Percentiles rank a stretch among this genome's conserved stretches.
phyloP scores from a whole-genome alignment of 1,140 invertebrate species.

The Catajapyx aquilonaris region DNA sequence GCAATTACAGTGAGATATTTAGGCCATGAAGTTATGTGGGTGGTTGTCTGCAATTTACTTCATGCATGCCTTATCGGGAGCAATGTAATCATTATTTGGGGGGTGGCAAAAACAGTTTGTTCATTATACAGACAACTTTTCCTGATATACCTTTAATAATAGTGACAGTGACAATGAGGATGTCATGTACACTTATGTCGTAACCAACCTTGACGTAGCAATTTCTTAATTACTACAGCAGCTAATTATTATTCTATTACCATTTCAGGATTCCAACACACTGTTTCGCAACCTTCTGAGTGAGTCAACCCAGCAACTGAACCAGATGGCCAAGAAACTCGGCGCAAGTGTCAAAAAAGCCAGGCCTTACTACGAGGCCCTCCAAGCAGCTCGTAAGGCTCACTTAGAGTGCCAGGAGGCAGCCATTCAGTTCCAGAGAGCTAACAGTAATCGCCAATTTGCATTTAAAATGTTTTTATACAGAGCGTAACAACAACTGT shows the following conservation, averaged over 20 bases:
- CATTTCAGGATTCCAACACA: conserved; percentile 54
- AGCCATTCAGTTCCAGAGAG: conserved; percentile 75
- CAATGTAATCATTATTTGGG: conserved; percentile 4
- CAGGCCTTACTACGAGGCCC: conserved; percentile 72
- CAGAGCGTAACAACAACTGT: no score
- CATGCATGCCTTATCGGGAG: no score
- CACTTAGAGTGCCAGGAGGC: conserved; percentile 70
- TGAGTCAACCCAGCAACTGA: conserved; percentile 64
- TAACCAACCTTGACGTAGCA: background rate
- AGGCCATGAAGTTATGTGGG: no score
- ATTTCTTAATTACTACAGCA: background rate
- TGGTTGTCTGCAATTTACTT: no score
- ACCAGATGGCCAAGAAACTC: conserved; percentile 59
- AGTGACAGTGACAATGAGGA: background rate
- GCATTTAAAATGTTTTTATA: no score
- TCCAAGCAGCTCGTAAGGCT: conserved; percentile 39
- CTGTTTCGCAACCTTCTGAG: conserved; percentile 62
- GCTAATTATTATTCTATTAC: conserved; percentile 5
- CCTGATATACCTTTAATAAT: conserved; percentile 1
- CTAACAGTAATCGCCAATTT: conserved; percentile 43
- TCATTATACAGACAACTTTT: background rate
- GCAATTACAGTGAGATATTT: no score
- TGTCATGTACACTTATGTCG: conserved; percentile 1
- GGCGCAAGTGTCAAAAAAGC: conserved; percentile 73
- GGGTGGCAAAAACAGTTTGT: background rate